Conservation (phyloP, 2,113 vertebrate species). For the Chiloscyllium plagiosum region DNA sequence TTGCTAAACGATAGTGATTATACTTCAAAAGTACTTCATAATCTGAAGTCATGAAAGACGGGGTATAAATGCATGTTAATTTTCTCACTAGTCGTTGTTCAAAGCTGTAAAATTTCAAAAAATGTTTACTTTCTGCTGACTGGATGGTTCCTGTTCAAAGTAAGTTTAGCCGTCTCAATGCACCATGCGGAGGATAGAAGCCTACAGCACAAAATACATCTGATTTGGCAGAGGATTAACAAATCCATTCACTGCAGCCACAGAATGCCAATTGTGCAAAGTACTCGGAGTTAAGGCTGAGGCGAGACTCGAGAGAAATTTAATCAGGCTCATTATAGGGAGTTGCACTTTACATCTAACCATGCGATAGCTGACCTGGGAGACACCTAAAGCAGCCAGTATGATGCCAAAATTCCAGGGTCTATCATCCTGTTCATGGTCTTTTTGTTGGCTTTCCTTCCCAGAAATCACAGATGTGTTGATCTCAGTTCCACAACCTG, state of each 20-base stretch:
- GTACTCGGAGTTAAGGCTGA: background rate
- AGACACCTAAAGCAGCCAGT: background rate
- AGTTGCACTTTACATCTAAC: background rate
- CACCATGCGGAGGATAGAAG: background rate
- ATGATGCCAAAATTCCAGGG: background rate
- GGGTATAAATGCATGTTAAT: background rate
- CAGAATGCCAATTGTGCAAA: background rate
- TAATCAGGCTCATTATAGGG: constrained; percentile 4
- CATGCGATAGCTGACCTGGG: background rate
- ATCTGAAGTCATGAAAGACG: background rate
- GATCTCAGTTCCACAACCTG: background rate
- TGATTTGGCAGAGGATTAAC: constrained; percentile 25
- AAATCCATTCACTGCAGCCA: background rate
- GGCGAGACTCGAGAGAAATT: background rate
- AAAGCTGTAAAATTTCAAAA: background rate
- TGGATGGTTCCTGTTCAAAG: background rate
- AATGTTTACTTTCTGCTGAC: background rate
- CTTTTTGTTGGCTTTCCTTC: background rate
- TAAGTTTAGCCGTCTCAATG: background rate
- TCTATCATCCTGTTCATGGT: background rate
- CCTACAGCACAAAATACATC: background rate
- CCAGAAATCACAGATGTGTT: background rate
- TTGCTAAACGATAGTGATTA: background rate
- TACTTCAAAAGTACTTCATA: background rate
- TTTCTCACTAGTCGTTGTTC: background rate